A percentile compares a stretch with the other conserved stretches of the same genome.
Evolutionary conservation across 2,113 vertebrate genomes (phyloP).

Genomic region (Castor canadensis): DNA sequence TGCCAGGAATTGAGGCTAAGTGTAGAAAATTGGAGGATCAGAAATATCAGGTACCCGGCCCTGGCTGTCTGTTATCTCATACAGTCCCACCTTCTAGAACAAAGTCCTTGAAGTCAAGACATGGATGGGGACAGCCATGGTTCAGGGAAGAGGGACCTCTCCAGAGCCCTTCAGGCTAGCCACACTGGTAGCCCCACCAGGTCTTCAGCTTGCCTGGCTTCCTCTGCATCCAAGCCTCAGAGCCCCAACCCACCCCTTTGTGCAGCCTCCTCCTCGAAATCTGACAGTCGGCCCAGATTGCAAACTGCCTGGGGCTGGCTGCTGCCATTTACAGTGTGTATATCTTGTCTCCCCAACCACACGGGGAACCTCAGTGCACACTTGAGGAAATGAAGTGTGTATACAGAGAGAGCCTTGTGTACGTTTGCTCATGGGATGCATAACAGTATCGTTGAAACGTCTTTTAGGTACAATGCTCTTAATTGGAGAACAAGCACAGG

Average conservation of each 20-base stretch:
- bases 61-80: neutral
- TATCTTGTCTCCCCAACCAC: conserved; percentile 52
- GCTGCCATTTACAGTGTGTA: conserved; percentile 40
- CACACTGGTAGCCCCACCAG: neutral
- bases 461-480: conserved; percentile 27
- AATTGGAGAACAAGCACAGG: conserved; percentile 28
- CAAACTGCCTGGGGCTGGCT: neutral
- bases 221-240: conserved; percentile 3
- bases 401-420: neutral
- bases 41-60: conserved; percentile 49
- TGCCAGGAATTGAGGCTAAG: conserved; percentile 74
- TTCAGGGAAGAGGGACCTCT: neutral
- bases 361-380: neutral
- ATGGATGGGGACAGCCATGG: neutral
- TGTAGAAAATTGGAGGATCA: conserved; percentile 73
- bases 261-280: conserved; percentile 34
- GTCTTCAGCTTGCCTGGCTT: neutral
- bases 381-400: neutral
- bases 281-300: conserved; percentile 33
- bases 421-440: neutral
- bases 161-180: neutral
- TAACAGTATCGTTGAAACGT: neutral
- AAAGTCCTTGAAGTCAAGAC: conserved; percentile 24
- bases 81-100: conserved; percentile 1
- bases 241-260: neutral